Conservation (phyloP, 2,888 invertebrate genomes). For the Operophtera brumata region DNA sequence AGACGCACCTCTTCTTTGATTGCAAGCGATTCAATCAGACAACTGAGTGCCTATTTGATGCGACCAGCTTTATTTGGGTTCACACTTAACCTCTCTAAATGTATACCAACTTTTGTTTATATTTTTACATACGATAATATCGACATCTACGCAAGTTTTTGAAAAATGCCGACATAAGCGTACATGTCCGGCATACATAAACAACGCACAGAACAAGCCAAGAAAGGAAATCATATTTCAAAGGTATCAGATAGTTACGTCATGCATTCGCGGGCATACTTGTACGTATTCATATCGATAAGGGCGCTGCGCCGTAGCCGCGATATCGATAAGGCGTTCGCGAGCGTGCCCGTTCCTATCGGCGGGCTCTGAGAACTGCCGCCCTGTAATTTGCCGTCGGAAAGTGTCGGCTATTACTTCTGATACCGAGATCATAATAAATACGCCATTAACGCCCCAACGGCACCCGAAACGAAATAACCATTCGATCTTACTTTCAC, state of each 20-base stretch:
- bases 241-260: slow-evolving; percentile 54
- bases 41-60: slow-evolving; percentile 43
- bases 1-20: slow-evolving; percentile 69
- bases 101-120: neutral
- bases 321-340: slow-evolving; percentile 67
- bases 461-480: slow-evolving; percentile 76
- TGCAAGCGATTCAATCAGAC: slow-evolving; percentile 68
- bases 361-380: slow-evolving; percentile 60
- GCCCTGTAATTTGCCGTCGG: slow-evolving; percentile 81
- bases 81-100: neutral
- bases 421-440: slow-evolving; percentile 81
- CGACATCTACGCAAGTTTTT: neutral
- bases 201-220: slow-evolving; percentile 38
- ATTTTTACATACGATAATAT: neutral
- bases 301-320: slow-evolving; percentile 35
- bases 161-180: slow-evolving; percentile 14
- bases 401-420: slow-evolving; percentile 80
- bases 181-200: slow-evolving; percentile 31
- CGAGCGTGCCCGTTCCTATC: slow-evolving; percentile 53
- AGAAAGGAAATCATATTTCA: slow-evolving; percentile 59
- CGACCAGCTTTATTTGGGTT: slow-evolving; percentile 30
- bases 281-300: slow-evolving; percentile 55
- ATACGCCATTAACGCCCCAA: slow-evolving; percentile 80
- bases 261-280: slow-evolving; percentile 51
- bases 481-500: slow-evolving; percentile 45